phyloP scores from a whole-genome alignment of 2,888 invertebrate species.

The Drepana falcataria region DNA sequence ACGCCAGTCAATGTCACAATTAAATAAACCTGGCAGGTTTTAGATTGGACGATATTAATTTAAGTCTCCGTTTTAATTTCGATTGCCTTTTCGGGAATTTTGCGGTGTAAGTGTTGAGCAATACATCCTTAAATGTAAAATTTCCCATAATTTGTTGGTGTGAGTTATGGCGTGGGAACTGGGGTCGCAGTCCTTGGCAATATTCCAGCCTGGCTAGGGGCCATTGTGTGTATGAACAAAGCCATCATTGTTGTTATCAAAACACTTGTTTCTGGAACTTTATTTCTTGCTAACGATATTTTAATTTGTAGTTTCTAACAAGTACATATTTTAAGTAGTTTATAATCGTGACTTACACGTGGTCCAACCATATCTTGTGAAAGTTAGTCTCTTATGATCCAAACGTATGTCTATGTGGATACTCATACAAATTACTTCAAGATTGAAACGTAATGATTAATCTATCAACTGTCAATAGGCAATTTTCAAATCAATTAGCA shows the following conservation, averaged over 20 bases:
- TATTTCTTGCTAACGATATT: background rate
- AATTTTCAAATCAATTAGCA: too few relatives aligned
- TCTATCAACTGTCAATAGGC: too few relatives aligned
- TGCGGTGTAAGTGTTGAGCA: background rate
- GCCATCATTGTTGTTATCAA: slow-evolving; percentile 22
- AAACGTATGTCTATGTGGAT: too few relatives aligned
- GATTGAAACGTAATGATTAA: too few relatives aligned
- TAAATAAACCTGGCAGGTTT: slow-evolving; percentile 40
- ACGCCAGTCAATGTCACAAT: slow-evolving; percentile 60
- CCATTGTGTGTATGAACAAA: slow-evolving; percentile 26
- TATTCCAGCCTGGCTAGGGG: slow-evolving; percentile 15
- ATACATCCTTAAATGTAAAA: background rate
- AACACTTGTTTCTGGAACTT: background rate
- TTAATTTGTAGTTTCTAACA: background rate
- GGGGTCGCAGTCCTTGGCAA: slow-evolving; percentile 6
- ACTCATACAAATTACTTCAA: too few relatives aligned
- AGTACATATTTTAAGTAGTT: too few relatives aligned
- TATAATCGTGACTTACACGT: too few relatives aligned
- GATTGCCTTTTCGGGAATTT: background rate
- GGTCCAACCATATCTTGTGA: too few relatives aligned
- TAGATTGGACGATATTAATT: slow-evolving; percentile 40
- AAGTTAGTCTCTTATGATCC: too few relatives aligned
- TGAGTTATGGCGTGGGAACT: slow-evolving; percentile 15
- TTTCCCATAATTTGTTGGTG: slow-evolving; percentile 8
- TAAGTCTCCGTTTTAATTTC: background rate